These are phyloP conservation scores for Mantis religiosa DNA, from an alignment of 2,888 invertebrate species.

Conservation along the genomic window DNA sequence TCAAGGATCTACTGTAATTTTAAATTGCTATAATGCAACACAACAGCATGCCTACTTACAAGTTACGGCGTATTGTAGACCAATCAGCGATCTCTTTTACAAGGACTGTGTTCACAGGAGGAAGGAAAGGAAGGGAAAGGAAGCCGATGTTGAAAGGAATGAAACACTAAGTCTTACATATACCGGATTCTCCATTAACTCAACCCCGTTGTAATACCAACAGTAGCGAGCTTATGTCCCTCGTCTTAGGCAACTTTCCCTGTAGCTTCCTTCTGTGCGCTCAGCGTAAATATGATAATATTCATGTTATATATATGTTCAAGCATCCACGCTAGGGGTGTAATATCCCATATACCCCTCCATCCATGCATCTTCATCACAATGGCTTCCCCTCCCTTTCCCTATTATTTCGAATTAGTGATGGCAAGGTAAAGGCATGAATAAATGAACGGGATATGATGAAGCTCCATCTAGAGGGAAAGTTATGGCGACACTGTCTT, in stretches of 20 bases:
- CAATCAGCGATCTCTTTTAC: background rate
- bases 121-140: background rate
- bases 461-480: background rate
- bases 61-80: too few species aligned
- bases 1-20: too few species aligned
- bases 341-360: background rate
- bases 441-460: constrained; percentile 17
- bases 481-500: too few species aligned
- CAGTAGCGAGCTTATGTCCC: background rate
- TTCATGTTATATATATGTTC: background rate
- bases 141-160: background rate
- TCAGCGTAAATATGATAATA: constrained; percentile 28
- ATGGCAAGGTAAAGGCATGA: constrained; percentile 21
- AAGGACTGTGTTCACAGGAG: background rate
- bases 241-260: background rate
- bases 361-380: constrained; percentile 20
- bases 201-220: background rate
- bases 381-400: constrained; percentile 2
- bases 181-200: background rate
- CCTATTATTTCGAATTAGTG: constrained; percentile 24
- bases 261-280: constrained; percentile 16
- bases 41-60: too few species aligned
- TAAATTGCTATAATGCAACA: too few species aligned
- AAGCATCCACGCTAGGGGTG: background rate
- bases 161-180: background rate